Conservation (phyloP, 2,888 invertebrate genomes). For the Polyploca ridens region DNA sequence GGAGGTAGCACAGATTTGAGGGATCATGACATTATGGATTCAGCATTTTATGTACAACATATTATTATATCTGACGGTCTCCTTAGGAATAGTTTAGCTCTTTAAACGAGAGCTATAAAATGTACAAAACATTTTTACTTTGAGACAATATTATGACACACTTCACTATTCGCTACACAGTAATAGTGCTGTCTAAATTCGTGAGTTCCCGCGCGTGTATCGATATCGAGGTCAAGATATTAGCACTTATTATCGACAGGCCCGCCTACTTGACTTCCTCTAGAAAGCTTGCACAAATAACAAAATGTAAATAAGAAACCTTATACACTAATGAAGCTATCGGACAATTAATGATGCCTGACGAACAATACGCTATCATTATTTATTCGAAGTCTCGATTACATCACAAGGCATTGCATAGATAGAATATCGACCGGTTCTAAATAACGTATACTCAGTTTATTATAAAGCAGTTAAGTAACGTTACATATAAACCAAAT, state of each 20-base stretch:
- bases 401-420: constrained; percentile 38
- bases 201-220: constrained; percentile 24
- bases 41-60: too few species aligned
- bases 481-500: not conserved
- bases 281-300: constrained; percentile 72
- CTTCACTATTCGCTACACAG: constrained; percentile 29
- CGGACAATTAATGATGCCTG: constrained; percentile 50
- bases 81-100: too few species aligned
- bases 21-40: too few species aligned
- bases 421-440: constrained; percentile 35
- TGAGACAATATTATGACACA: not conserved
- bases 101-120: too few species aligned
- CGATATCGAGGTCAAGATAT: constrained; percentile 68
- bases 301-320: constrained; percentile 43
- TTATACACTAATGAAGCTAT: constrained; percentile 63
- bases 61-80: too few species aligned
- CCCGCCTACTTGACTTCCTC: constrained; percentile 58
- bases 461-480: too few species aligned
- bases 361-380: constrained; percentile 49
- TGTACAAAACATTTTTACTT: too few species aligned
- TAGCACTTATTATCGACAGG: constrained; percentile 63
- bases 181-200: constrained; percentile 43
- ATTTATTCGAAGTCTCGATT: constrained; percentile 40
- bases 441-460: constrained; percentile 7
- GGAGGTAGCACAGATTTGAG: too few species aligned